Evolutionary conservation across 2,888 invertebrate species (phyloP), one percentile per base, ranked within the genome.

Genomic region (Drosophila conformis): DNA sequence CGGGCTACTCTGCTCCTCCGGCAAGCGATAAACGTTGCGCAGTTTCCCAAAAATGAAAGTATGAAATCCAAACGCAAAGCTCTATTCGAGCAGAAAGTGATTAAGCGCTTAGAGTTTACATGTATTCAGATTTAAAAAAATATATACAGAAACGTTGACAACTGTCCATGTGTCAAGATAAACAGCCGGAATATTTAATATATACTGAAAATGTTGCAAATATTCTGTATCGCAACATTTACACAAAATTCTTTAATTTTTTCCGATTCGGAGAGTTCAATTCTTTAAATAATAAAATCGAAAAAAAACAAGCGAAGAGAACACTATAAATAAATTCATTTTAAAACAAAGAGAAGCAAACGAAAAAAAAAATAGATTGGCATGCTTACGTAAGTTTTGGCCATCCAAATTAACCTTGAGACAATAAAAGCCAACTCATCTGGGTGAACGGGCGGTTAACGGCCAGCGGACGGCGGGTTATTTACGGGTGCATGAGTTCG

Each of bases 351-450:
- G 59, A 64, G 65, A 27, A 61, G 52, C 60, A 70, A 53, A 48
- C 48, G 29, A 56, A 46, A 56, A 54, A 36, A 52, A 57, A 25
- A 52, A 67, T 60, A 69, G 40, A 60, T 71, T 35, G 29, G 56
- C 73, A 48, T 58, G 74, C 64, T 75, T 77, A 75, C 74, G 71
- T 77, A 83, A 78, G 78, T 80, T 84, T 84, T 81, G 68, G 72
- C 79, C 80, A 80, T 85, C 80, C 80, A 83, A 85, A 89, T 87
- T 89, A 87, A 85, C 87, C 87, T 83, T 87, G 85, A 82, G 80
- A 77, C 89, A 88, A 78, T 80, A 83, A 82, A 80, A 77, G 59
- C 63, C 59, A 77, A 58, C 64, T 65, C 71, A 80, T 74, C 74
- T 69, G 53, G 53, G 60, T 48, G 61, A 60, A 54, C 54, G 11